These are phyloP conservation scores for Herpetotheres cachinnans DNA, from an alignment of 2,113 vertebrate species.

Conservation along the genomic window DNA sequence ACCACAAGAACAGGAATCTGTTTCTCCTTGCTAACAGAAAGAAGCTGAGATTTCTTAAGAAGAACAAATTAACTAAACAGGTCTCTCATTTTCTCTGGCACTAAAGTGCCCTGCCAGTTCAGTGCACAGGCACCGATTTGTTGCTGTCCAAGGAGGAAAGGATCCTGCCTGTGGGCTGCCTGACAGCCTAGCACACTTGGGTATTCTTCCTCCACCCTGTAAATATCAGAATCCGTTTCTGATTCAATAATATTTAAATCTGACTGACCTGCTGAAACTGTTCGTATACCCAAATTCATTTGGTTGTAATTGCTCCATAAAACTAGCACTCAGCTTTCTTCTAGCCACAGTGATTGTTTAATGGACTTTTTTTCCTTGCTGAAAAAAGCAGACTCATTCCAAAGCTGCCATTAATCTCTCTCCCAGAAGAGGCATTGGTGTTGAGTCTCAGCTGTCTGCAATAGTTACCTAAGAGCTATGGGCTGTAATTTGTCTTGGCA, in stretches of 20 bases:
- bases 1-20: background rate
- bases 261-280: background rate
- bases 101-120: background rate
- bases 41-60: background rate
- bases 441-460: constrained; percentile 74
- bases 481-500: constrained; percentile 76
- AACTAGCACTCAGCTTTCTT: constrained; percentile 31
- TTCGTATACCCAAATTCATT: constrained; percentile 29
- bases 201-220: background rate
- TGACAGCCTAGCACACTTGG: background rate
- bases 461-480: constrained; percentile 61
- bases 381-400: constrained; percentile 53
- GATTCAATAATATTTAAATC: background rate
- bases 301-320: constrained; percentile 44
- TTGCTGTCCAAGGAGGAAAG: background rate
- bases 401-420: constrained; percentile 64
- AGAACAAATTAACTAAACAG: background rate
- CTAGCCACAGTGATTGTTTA: constrained; percentile 54
- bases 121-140: background rate
- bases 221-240: background rate
- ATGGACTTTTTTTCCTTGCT: constrained; percentile 38
- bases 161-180: background rate
- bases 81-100: background rate
- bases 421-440: constrained; percentile 57
- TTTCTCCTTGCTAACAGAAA: background rate